Conservation (phyloP, 2,888 invertebrate species). For the Callimorpha dominula region DNA sequence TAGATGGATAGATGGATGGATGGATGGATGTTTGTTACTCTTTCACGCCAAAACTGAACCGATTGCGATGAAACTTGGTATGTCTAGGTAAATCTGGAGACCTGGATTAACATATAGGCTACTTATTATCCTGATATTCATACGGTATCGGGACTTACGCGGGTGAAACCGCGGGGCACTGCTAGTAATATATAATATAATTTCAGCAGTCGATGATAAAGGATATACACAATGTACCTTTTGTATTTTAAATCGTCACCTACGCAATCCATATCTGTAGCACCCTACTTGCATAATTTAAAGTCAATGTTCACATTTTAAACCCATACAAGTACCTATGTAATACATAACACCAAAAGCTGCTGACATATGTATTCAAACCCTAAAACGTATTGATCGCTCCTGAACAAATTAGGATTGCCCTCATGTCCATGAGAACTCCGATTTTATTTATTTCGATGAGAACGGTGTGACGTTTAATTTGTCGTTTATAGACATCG, state of each 20-base stretch:
- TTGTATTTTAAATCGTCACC: conserved; percentile 5
- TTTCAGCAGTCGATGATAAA: not conserved
- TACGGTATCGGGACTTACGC: no score
- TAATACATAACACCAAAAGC: conserved; percentile 17
- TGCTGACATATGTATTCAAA: conserved; percentile 27
- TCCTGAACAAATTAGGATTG: conserved; percentile 65
- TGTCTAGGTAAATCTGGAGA: no score
- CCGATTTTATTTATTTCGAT: conserved; percentile 66
- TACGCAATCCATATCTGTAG: conserved; percentile 4
- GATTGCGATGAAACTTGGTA: no score
- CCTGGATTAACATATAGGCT: no score
- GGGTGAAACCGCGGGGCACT: no score
- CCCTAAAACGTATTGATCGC: conserved; percentile 37
- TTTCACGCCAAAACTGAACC: no score
- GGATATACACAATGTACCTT: not conserved
- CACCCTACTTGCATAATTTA: conserved; percentile 2
- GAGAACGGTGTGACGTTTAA: conserved; percentile 61
- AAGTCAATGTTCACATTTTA: not conserved
- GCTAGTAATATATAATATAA: no score
- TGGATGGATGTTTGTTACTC: no score
- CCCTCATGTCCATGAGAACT: conserved; percentile 72
- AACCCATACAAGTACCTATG: conserved; percentile 10
- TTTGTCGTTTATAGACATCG: conserved; percentile 33
- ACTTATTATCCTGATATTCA: no score
- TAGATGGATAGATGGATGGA: no score